Conservation (phyloP, 2,888 invertebrate species). For the Eupithecia exiguata region DNA sequence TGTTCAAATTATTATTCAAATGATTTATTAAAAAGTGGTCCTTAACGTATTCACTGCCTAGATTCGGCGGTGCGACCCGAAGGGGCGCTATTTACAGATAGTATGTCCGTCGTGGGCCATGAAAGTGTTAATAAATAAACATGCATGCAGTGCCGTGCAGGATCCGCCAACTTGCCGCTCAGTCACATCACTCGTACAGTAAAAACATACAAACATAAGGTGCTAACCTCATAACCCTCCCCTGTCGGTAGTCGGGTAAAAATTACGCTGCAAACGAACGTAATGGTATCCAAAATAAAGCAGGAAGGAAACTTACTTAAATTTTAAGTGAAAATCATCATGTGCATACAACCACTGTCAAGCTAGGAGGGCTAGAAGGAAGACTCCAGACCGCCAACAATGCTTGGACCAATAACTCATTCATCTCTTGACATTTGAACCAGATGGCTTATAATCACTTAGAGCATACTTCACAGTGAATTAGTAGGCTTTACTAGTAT, state of each 20-base stretch:
- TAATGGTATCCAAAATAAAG: not conserved
- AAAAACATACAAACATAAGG: no score
- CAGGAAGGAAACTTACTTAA: not conserved
- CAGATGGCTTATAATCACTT: slow-evolving; percentile 11
- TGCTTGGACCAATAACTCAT: not conserved
- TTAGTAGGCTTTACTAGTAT: slow-evolving; percentile 11
- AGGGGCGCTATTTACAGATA: no score
- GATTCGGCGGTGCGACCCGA: no score
- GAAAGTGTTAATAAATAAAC: no score
- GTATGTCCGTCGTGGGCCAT: no score
- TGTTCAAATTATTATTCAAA: no score
- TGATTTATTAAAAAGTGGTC: no score
- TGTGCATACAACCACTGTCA: not conserved
- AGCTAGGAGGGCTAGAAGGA: not conserved
- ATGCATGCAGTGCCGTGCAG: no score
- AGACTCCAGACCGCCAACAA: not conserved
- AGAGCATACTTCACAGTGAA: not conserved
- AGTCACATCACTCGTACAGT: not conserved
- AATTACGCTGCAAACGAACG: not conserved
- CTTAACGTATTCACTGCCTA: no score
- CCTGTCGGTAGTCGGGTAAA: no score
- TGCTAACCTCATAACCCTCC: no score
- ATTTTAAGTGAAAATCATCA: not conserved
- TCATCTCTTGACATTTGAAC: slow-evolving; percentile 20
- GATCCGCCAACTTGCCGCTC: no score